These are phyloP conservation scores for Drosophila cognata DNA, from an alignment of 2,888 invertebrate genomes.

Conservation along the genomic window DNA sequence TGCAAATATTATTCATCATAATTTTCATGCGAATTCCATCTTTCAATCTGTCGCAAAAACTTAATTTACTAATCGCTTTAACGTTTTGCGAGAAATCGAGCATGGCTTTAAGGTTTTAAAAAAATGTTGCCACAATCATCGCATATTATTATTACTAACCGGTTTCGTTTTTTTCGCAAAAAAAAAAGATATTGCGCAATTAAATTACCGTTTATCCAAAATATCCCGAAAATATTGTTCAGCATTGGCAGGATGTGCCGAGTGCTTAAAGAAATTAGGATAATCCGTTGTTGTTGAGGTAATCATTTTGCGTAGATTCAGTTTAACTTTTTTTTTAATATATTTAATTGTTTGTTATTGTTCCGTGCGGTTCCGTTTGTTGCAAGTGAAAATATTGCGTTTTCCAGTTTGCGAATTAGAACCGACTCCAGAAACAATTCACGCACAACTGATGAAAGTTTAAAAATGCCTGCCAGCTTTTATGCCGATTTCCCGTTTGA, in stretches of 20 bases:
- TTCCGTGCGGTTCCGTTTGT: constrained; percentile 8
- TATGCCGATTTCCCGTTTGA: constrained; percentile 31
- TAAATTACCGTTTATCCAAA: constrained; percentile 74
- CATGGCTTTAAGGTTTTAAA: not conserved
- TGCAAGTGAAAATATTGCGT: not conserved
- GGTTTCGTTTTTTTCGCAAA: constrained; percentile 33
- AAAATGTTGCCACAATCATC: not conserved
- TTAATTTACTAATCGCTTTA: not conserved
- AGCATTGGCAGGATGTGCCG: constrained; percentile 81
- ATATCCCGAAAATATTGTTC: constrained; percentile 77
- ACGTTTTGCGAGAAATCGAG: not conserved
- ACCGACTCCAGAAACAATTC: constrained; percentile 39
- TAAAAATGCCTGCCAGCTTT: constrained; percentile 46
- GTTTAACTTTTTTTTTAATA: constrained; percentile 22
- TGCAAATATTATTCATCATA: not conserved
- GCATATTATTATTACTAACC: constrained; percentile 24
- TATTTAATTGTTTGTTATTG: not conserved
- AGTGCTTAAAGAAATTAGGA: constrained; percentile 74
- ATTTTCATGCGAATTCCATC: not conserved
- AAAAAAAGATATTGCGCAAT: not conserved
- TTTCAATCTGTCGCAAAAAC: not conserved
- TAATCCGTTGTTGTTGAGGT: constrained; percentile 75
- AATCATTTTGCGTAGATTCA: constrained; percentile 66
- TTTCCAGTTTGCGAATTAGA: constrained; percentile 1
- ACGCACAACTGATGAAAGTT: constrained; percentile 65